Evolutionary conservation across 1,140 invertebrate genomes (phyloP).

Genomic region (Nilaparvata lugens): DNA sequence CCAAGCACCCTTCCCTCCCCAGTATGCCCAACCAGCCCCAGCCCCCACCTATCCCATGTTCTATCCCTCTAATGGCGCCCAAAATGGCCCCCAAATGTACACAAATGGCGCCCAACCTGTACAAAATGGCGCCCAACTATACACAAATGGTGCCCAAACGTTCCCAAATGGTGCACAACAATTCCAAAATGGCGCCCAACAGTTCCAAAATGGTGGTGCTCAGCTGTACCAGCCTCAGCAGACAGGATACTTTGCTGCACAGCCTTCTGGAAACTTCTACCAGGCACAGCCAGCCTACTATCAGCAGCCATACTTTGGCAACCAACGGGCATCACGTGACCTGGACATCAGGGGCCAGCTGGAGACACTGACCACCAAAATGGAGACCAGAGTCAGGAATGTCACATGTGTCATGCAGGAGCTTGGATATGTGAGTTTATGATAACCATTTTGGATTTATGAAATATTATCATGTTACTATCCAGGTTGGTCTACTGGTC

Average conservation of each 20-base stretch:
- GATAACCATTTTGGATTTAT: too few relatives aligned
- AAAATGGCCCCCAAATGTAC: too few relatives aligned
- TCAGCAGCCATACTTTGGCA: too few relatives aligned
- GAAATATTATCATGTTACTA: not conserved
- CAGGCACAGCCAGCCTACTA: not conserved
- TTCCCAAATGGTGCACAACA: too few relatives aligned
- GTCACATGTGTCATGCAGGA: constrained; percentile 58
- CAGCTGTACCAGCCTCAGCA: too few relatives aligned
- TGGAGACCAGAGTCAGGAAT: constrained; percentile 43
- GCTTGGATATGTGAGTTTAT: constrained; percentile 49
- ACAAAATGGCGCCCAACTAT: too few relatives aligned
- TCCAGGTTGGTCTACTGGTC: not conserved
- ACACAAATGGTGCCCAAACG: not conserved
- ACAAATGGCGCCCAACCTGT: too few relatives aligned
- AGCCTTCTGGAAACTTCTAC: not conserved
- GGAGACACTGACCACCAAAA: constrained; percentile 42
- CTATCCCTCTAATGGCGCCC: not conserved
- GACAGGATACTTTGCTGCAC: too few relatives aligned
- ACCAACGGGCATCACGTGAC: constrained; percentile 27
- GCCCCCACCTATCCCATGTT: not conserved
- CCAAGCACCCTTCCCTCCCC: not conserved
- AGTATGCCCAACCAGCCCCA: too few relatives aligned
- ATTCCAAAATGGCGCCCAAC: too few relatives aligned
- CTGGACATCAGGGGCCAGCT: constrained; percentile 47
- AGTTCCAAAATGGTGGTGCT: too few relatives aligned